Evolutionary conservation across 37 sponge, comb jelly and placozoan species (phyloP), one percentile per base, ranked within the genome.

Genomic region (Diacarnus erythraeanus): DNA sequence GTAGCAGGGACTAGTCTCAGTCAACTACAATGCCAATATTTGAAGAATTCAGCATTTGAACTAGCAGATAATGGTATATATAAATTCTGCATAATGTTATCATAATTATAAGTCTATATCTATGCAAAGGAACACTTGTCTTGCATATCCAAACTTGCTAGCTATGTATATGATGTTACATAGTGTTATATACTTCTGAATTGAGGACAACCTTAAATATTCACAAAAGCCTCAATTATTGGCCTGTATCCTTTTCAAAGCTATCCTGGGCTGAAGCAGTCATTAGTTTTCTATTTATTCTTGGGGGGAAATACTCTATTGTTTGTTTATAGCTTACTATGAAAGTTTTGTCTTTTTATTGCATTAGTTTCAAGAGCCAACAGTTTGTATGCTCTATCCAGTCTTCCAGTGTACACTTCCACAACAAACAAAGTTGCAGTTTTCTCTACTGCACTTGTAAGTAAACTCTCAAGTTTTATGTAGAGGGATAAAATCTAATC

Each of bases 401-500:
- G 34, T 30, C 34, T 65, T 5, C 34, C 66, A 3, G 9, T 18
- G 33, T 30, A 65, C 66, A 65, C 66, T 30, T 25, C 27, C 66
- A 30, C 66, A 31, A 5, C 35, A 2, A 31, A 31, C 66, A 65
- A 31, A 30, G 66, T 65, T 2, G 5, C 66, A 31, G 66, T 10
- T 8, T 31, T 65, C 66, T 31, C 66, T 12, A 30, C 30, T 65
- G 66, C 66, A 65, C 66, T 65, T 26, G 66, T 72, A 26, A 47
- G 51, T 44, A 17, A n/a, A n/a, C n/a, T n/a, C n/a, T n/a, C n/a
- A n/a, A n/a, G n/a, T n/a, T n/a, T n/a, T n/a, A n/a, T n/a, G n/a
- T n/a, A n/a, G n/a, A n/a, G n/a, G n/a, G n/a, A n/a, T n/a, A n/a
- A n/a, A n/a, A n/a, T n/a, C n/a, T n/a, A n/a, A n/a, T n/a, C n/a